phyloP scores from a whole-genome alignment of 2,113 vertebrate genomes.

The Meles meles region DNA sequence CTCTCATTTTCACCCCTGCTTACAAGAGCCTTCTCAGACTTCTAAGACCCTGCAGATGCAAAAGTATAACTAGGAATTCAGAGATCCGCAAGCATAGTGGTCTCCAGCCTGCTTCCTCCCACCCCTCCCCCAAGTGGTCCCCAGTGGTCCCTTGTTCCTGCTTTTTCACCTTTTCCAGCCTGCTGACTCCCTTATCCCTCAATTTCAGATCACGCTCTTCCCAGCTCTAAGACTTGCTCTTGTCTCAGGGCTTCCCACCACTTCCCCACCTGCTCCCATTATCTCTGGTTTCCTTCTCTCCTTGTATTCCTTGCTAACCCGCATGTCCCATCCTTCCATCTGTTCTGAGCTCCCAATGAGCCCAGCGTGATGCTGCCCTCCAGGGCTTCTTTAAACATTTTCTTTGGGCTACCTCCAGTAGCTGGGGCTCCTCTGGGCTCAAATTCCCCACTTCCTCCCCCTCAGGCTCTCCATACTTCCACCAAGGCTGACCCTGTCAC shows the following conservation, averaged over 20 bases:
- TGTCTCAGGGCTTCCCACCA: neutral
- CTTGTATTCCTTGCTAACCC: neutral
- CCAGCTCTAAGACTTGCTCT: neutral
- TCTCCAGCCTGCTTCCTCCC: neutral
- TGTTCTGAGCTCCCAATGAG: neutral
- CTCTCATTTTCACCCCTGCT: neutral
- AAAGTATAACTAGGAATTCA: neutral
- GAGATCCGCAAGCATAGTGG: neutral
- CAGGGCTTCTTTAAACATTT: neutral
- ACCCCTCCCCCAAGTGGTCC: no score
- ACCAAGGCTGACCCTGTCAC: neutral
- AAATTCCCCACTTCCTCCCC: neutral
- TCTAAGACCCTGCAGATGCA: neutral
- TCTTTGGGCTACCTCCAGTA: neutral
- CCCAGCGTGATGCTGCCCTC: neutral
- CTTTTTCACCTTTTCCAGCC: neutral
- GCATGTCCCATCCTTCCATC: neutral
- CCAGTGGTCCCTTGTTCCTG: neutral
- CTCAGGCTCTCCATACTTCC: neutral
- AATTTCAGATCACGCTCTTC: constrained; percentile 19
- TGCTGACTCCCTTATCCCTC: neutral
- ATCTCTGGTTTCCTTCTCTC: neutral
- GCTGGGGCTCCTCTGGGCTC: neutral
- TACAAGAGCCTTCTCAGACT: neutral
- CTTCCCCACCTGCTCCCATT: neutral